Conservation (phyloP, 2,888 invertebrate genomes). For the Deilephila elpenor region DNA sequence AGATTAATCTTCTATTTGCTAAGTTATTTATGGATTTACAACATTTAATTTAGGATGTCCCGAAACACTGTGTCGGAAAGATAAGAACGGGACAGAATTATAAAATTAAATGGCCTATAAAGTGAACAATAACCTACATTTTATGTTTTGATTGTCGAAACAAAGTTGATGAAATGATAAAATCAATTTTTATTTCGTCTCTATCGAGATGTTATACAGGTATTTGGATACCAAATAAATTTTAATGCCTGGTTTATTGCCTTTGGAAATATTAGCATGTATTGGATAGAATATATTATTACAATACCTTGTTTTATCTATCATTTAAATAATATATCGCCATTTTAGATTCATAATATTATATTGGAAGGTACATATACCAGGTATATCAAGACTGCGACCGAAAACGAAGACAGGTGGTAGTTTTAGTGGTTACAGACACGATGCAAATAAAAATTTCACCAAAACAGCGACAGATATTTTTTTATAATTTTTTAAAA, state of each 20-base stretch:
- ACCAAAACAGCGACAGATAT: too few species aligned
- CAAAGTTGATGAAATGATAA: conserved; percentile 28
- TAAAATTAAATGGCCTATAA: conserved; percentile 8
- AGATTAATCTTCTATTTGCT: conserved; percentile 1
- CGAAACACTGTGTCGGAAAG: conserved; percentile 10
- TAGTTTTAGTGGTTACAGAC: too few species aligned
- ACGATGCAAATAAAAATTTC: too few species aligned
- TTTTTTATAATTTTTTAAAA: too few species aligned
- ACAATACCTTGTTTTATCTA: too few species aligned
- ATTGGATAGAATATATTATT: too few species aligned
- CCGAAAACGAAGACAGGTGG: too few species aligned
- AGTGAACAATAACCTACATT: conserved; percentile 17
- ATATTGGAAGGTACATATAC: too few species aligned
- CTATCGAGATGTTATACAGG: background rate
- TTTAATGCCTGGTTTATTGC: background rate
- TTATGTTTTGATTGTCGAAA: conserved; percentile 5
- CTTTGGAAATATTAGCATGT: too few species aligned
- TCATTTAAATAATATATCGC: too few species aligned
- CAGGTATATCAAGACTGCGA: too few species aligned
- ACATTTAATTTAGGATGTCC: background rate
- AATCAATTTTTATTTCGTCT: background rate
- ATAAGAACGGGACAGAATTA: conserved; percentile 18
- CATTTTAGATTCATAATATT: too few species aligned
- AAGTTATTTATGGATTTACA: conserved; percentile 15
- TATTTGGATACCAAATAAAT: background rate